Percentiles rank a stretch among this genome's conserved stretches.
Conservation (phyloP, 2,797 vertebrate species). For the Sebastes cheni region DNA sequence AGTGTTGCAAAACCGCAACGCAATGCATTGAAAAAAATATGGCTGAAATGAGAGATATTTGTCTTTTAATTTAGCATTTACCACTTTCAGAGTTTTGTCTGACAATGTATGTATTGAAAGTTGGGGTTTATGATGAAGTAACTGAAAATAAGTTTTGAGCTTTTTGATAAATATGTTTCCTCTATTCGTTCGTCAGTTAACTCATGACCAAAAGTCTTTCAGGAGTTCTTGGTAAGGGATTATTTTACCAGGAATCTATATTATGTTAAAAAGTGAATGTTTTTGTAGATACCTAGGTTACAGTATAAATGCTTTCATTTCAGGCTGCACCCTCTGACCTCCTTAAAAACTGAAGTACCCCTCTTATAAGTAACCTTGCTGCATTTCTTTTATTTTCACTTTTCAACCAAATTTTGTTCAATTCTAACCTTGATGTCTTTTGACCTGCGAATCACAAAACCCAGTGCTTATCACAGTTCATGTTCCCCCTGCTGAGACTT, state of each 20-base stretch:
- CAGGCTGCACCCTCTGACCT: not conserved
- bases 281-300: not conserved
- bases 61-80: not conserved
- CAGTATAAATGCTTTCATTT: not conserved
- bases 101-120: not conserved
- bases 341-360: not conserved
- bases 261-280: not conserved
- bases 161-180: not conserved
- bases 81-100: not conserved
- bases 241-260: accelerated
- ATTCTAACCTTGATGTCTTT: not conserved
- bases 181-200: not conserved
- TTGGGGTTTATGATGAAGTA: not conserved
- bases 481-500: not conserved
- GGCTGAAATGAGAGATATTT: not conserved
- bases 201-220: not conserved
- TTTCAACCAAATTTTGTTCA: not conserved
- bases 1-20: no score
- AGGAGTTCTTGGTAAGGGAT: not conserved
- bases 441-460: not conserved
- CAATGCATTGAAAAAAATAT: not conserved
- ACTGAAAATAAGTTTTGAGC: not conserved
- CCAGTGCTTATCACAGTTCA: not conserved
- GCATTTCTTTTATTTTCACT: not conserved
- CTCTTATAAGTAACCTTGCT: not conserved